Percentiles rank a stretch among this genome's conserved stretches.
These are phyloP conservation scores for Campoplex capitator DNA, from an alignment of 2,888 invertebrate genomes.

Conservation along the genomic window DNA sequence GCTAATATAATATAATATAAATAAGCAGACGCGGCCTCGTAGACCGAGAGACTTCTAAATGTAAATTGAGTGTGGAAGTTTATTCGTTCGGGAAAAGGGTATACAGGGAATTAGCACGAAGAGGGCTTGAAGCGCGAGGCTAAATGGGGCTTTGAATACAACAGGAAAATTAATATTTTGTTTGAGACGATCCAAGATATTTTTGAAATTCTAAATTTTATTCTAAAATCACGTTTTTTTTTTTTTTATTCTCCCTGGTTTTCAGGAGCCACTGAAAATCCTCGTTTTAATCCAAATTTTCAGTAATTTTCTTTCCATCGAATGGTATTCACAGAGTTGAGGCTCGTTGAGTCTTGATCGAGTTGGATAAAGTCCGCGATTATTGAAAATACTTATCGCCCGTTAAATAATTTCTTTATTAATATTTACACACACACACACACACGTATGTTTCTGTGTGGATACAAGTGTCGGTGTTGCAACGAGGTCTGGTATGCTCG, in stretches of 20 bases:
- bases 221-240: too few species aligned
- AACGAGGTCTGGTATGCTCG: constrained; percentile 61
- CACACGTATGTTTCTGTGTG: neutral
- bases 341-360: too few species aligned
- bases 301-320: neutral
- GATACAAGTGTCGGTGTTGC: constrained; percentile 59
- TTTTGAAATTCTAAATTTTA: too few species aligned
- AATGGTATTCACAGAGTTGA: neutral
- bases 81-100: neutral
- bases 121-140: neutral
- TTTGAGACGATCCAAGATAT: too few species aligned
- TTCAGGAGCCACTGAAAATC: neutral
- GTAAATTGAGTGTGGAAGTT: neutral
- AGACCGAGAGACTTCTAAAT: neutral
- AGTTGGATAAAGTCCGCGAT: too few species aligned
- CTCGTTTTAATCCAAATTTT: neutral
- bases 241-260: too few species aligned
- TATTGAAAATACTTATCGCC: too few species aligned
- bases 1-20: too few species aligned
- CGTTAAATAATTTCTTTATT: neutral
- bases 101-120: neutral
- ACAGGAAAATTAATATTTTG: too few species aligned
- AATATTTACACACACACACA: too few species aligned
- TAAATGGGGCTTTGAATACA: too few species aligned
- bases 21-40: neutral